Base-by-base conservation (phyloP, 2,888 invertebrate species). In the Aproaerema taeniolella region DNA sequence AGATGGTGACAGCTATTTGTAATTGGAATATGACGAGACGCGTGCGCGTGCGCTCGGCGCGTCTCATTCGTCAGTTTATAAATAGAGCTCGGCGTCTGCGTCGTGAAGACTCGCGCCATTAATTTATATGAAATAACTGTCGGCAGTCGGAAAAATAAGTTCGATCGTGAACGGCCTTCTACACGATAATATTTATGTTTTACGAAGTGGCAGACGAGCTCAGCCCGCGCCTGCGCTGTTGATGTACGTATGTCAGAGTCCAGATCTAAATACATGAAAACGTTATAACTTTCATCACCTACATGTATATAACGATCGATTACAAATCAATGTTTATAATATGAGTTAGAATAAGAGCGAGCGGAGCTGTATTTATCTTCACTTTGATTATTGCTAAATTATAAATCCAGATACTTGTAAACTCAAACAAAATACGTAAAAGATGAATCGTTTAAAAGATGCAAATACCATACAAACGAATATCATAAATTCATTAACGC, bases 41-140 rank as follows among this genome's bases (percentile, higher is more conserved):
- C 71, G 81, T 78, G 79, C 81, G 79, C 78, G 76, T 76, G 83
- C 78, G 74, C 76, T 78, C 79, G 68, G 67, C 72, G 73, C 77
- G 80, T 82, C 83, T 83, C 85, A 86, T 86, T 86, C 85, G 86
- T 86, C 86, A 83, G 82, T 70, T 78, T 86, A 86, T 73, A 83
- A 85, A 86, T 86, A 86, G 86, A 81, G 71, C 67, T 66, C 75
- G 67, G 82, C 80, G 85, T 83, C 85, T 85, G 86, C 76, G 81
- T 76, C 78, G 76, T 86, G 82, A 86, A 82, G 83, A 83, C 83
- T 83, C 82, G 69, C 81, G 77, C 86, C 85, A 85, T 86, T 85
- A 83, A 85, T 86, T 85, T 85, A 83, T 86, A 85, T 85, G 82
- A 86, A 85, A 86, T 86, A 85, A 83, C 83, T 85, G 86, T 85